Evolutionary conservation across 2,888 invertebrate species (phyloP), one percentile per base, ranked within the genome.

Genomic region (Panopea generosa): DNA sequence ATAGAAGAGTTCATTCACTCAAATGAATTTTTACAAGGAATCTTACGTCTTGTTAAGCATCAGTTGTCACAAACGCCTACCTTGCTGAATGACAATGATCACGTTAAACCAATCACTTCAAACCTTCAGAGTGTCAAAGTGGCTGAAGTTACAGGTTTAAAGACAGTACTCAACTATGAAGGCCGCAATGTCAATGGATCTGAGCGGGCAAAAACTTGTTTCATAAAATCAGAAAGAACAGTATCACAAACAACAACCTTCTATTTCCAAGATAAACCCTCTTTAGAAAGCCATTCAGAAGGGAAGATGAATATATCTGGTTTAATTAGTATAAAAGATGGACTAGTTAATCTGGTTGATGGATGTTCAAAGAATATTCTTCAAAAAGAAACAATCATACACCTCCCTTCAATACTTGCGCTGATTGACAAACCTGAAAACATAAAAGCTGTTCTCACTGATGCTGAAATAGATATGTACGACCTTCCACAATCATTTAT

Each of bases 71-170:
- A 4, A 7, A 11, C 4, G 11, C 45, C 6, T 20, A 16, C 6
- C 20, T 6, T 4, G 6, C 20, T 45, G 6, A 16, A 45, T 20
- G 6, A 18, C 16, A 65, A 63, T 45, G 63, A 65, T 33, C 60
- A 47, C 22, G 6, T 24, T 14, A 52, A 45, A 33, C 43, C 24
- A 22, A 52, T 69, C 7, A 49, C 52, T 24, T 20, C 38, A 18
- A 22, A 20, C n/a, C 38, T 72, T 24, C 14, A 26, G 24, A 59
- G 49, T 53, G 55, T 61, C 16, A 18, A n/a, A 9, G 33, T 66
- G 7, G 59, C 26, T 14, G 66, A 66, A 60, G 66, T 72, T 4
- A 53, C 60, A 1, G 72, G 72, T 24, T 53, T 72, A 7, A 49
- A 66, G 26, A 66, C 65, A 22, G 18, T 29, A 16, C 45, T 72